Percentiles rank a stretch among this genome's conserved stretches.
Conservation (phyloP, 2,113 vertebrate genomes). For the Gavialis gangeticus region DNA sequence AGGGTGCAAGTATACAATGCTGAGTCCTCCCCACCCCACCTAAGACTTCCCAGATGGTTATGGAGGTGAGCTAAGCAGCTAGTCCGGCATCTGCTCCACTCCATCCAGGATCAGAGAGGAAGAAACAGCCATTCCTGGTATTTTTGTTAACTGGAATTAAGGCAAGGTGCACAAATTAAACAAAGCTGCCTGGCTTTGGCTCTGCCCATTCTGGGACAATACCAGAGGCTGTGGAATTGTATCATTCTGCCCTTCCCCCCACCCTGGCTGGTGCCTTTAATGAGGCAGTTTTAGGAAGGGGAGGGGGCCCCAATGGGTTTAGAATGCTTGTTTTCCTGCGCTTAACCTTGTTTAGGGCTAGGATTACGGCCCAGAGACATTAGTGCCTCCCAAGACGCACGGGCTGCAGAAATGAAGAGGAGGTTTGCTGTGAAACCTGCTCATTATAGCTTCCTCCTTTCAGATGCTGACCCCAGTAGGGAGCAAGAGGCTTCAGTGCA, state of each 20-base stretch:
- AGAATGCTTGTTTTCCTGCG: constrained; percentile 94
- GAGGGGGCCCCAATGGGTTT: constrained; percentile 71
- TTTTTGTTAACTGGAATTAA: constrained; percentile 48
- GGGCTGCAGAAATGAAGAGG: constrained; percentile 87
- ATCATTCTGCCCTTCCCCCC: neutral
- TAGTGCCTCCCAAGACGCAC: constrained; percentile 95
- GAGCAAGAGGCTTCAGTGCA: constrained; percentile 78
- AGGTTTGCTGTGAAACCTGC: constrained; percentile 86
- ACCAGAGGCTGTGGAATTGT: constrained; percentile 18
- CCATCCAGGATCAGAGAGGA: neutral
- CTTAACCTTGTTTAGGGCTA: constrained; percentile 94
- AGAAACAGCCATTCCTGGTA: neutral
- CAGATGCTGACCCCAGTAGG: constrained; percentile 82
- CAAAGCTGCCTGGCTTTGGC: constrained; percentile 26
- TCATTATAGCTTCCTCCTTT: constrained; percentile 92
- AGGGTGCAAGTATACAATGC: neutral
- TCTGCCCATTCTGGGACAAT: neutral
- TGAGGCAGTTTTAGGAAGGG: constrained; percentile 65
- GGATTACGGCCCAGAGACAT: constrained; percentile 94
- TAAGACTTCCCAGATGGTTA: neutral
- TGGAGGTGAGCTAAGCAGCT: neutral
- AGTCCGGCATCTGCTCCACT: neutral
- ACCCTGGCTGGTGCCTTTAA: constrained; percentile 56
- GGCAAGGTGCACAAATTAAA: constrained; percentile 28
- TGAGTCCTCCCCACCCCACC: neutral